Conservation (phyloP, 1,140 invertebrate genomes). For the Drosophila micromelanica region DNA sequence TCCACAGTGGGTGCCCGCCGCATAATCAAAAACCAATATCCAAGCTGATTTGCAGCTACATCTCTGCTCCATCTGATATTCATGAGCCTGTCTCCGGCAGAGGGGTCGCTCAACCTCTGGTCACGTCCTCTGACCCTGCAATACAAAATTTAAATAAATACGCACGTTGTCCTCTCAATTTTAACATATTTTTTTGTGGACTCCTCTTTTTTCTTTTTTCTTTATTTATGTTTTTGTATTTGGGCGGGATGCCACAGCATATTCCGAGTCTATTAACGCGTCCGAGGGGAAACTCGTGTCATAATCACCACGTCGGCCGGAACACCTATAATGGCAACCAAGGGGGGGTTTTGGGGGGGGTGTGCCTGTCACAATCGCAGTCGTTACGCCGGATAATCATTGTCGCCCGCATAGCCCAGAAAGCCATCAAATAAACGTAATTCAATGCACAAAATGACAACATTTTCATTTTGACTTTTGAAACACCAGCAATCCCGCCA, state of each 20-base stretch:
- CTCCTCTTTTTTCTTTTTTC: constrained; percentile 7
- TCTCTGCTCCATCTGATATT: constrained; percentile 69
- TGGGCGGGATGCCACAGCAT: constrained; percentile 20
- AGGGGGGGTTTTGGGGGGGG: neutral
- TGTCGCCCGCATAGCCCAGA: constrained; percentile 22
- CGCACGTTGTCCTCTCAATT: constrained; percentile 40
- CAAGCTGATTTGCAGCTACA: constrained; percentile 55
- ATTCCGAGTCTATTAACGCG: constrained; percentile 68
- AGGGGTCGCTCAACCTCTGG: constrained; percentile 33
- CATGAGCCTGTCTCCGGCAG: constrained; percentile 49
- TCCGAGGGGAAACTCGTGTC: constrained; percentile 67
- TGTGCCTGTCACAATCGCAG: constrained; percentile 42
- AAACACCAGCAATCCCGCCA: neutral
- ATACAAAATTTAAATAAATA: constrained; percentile 73
- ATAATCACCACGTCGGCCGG: constrained; percentile 75
- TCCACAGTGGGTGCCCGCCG: neutral
- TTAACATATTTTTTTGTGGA: constrained; percentile 32
- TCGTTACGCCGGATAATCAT: constrained; percentile 74
- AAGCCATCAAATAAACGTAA: constrained; percentile 75
- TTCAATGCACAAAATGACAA: constrained; percentile 79
- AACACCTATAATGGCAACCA: constrained; percentile 65
- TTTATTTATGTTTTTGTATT: constrained; percentile 8
- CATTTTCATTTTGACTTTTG: constrained; percentile 71
- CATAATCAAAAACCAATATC: constrained; percentile 77
- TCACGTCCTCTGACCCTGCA: constrained; percentile 65